Evolutionary conservation across 2,888 invertebrate species (phyloP), one percentile per base, ranked within the genome.

Genomic region (Morpho deidamia): DNA sequence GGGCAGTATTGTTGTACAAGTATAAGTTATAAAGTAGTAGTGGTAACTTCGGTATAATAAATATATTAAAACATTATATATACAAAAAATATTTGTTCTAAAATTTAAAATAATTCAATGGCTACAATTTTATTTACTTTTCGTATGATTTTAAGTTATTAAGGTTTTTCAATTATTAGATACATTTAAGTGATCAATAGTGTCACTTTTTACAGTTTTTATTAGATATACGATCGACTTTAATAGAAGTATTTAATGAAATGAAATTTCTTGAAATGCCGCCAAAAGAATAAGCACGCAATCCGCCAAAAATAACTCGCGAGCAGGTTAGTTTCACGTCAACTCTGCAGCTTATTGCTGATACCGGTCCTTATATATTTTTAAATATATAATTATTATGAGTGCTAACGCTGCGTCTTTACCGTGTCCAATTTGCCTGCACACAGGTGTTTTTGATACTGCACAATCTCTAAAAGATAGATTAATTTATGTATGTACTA

Each of bases 351-450:
- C 70, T 70, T 54, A 52, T 54, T 53, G 58, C 60, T 61, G 49
- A 56, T 57, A 59, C 52, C 35, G 44, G 45, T 48, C 45, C 46
- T 46, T 48, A 48, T 48, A 49, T 46, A 14, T 42, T 54, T 47
- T 41, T 33, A 51, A 45, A 12, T 12, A 12, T 42, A 46, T 51
- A 35, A 44, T 47, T 53, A 49, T 50, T 67, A 89, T 89, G 89
- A 87, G 87, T 83, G 86, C 78, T 58, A 86, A 90, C 71, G 90
- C 90, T 71, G 87, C 88, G 59, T 83, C 92, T 52, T 90, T 95
- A 63, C 88, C 94, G 53, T 96, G 96, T 78, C 96, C 96, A 35
- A 80, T 96, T 72, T 96, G 96, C 81, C 91, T 92, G 52, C 92
- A 94, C 72, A 92, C 93, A 60, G 93, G 87, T 63, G 78, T 93